Evolutionary conservation across 2,113 vertebrate species (phyloP).

Genomic region (Taxidea taxus): DNA sequence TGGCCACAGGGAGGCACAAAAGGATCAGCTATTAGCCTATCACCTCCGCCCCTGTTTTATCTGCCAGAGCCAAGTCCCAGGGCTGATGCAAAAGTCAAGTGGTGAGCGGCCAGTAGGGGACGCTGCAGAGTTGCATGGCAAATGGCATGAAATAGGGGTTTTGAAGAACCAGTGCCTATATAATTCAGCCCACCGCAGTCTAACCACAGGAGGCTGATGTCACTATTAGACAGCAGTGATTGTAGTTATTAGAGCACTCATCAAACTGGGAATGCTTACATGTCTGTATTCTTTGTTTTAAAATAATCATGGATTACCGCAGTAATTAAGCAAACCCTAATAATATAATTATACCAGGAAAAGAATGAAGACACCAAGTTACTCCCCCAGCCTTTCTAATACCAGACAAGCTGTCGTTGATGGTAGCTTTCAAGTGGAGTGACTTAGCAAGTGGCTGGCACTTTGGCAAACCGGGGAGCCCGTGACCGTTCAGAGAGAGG

Average conservation of each 20-base stretch:
- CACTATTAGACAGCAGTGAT: not conserved
- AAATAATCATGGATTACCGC: not conserved
- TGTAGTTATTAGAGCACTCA: accelerated
- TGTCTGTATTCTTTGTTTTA: not conserved
- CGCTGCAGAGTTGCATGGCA: accelerated
- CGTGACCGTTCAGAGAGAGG: accelerated
- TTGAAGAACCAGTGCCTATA: not conserved
- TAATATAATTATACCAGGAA: not conserved
- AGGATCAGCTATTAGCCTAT: not conserved
- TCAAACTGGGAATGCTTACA: too few species aligned
- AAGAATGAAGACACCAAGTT: not conserved
- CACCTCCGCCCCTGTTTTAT: accelerated
- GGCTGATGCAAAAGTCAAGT: not conserved
- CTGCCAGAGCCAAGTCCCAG: not conserved
- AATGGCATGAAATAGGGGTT: accelerated
- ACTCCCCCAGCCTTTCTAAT: not conserved
- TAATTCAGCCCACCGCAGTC: not conserved
- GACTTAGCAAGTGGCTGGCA: not conserved
- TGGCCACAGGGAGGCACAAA: not conserved
- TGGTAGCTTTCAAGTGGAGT: not conserved
- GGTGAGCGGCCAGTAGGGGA: accelerated
- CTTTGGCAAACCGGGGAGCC: too few species aligned
- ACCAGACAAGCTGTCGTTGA: not conserved
- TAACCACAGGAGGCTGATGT: too few species aligned
- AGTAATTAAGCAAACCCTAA: not conserved